A percentile compares a stretch with the other conserved stretches of the same genome.
Evolutionary conservation across 2,888 invertebrate genomes (phyloP).

Genomic region (Acleris sparsana): DNA sequence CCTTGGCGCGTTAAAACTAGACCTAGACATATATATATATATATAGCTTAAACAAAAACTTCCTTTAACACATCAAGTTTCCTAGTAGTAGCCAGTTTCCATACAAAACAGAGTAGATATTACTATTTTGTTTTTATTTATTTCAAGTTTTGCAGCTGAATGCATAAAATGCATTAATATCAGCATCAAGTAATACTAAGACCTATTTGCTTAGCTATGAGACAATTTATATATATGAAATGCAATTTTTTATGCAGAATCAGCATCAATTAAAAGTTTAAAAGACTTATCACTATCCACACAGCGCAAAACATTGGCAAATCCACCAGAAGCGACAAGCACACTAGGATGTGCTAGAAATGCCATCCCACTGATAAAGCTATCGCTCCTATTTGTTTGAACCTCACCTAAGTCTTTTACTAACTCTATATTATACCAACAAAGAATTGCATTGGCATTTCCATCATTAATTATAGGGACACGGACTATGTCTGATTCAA

Average conservation of each 20-base stretch:
- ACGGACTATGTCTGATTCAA: slow-evolving; percentile 47
- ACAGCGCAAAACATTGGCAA: slow-evolving; percentile 57
- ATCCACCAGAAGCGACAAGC: slow-evolving; percentile 52
- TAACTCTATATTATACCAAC: slow-evolving; percentile 81
- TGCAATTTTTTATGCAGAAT: slow-evolving; percentile 21
- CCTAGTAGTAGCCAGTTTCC: too few species aligned
- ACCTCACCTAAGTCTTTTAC: slow-evolving; percentile 63
- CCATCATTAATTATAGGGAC: slow-evolving; percentile 65
- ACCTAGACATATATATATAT: too few species aligned
- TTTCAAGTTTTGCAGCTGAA: too few species aligned
- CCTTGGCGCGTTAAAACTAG: too few species aligned
- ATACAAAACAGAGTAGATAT: too few species aligned
- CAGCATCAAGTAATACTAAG: too few species aligned
- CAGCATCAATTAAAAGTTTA: slow-evolving; percentile 58
- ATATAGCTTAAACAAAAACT: too few species aligned
- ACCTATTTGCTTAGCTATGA: too few species aligned
- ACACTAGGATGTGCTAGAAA: slow-evolving; percentile 69
- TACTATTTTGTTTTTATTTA: too few species aligned
- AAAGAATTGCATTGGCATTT: slow-evolving; percentile 75
- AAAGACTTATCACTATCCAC: slow-evolving; percentile 63
- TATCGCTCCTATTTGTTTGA: slow-evolving; percentile 67
- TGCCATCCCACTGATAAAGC: slow-evolving; percentile 76
- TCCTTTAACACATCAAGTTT: too few species aligned
- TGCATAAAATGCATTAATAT: too few species aligned
- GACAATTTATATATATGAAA: too few species aligned